Conservation (phyloP, 1,140 invertebrate species). For the Scaptomyza graminum region DNA sequence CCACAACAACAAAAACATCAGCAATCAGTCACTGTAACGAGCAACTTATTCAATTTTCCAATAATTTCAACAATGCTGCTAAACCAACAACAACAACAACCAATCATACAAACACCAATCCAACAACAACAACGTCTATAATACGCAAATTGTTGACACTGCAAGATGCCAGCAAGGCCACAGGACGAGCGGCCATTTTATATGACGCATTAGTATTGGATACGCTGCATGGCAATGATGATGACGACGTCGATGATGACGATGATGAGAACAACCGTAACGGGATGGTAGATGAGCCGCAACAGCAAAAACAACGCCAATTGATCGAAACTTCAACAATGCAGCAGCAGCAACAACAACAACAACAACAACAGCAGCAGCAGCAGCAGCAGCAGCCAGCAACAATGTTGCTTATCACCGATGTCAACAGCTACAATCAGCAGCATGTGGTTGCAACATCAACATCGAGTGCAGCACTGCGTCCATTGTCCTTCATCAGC, state of each 20-base stretch:
- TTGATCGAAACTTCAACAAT: background rate
- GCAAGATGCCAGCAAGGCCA: conserved; percentile 67
- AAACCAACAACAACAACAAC: conserved; percentile 32
- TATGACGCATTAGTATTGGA: conserved; percentile 76
- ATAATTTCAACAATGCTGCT: conserved; percentile 50
- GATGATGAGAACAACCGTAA: conserved; percentile 1
- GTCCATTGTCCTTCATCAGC: conserved; percentile 75
- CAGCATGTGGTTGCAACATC: conserved; percentile 55
- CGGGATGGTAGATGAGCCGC: conserved; percentile 4
- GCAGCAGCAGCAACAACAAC: conserved; percentile 9
- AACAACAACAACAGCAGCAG: conserved; percentile 14
- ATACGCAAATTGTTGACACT: conserved; percentile 72
- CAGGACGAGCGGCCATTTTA: conserved; percentile 70
- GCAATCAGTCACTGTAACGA: conserved; percentile 43
- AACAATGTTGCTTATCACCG: conserved; percentile 76
- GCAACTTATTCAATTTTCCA: conserved; percentile 59
- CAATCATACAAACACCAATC: conserved; percentile 29
- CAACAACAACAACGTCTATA: conserved; percentile 57
- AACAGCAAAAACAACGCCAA: conserved; percentile 24
- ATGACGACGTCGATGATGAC: conserved; percentile 40
- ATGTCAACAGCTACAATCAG: conserved; percentile 74
- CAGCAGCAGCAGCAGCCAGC: conserved; percentile 52
- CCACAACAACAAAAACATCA: conserved; percentile 41
- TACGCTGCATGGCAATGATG: conserved; percentile 68
- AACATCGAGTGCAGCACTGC: conserved; percentile 49